phyloP scores from a whole-genome alignment of 2,113 vertebrate genomes.

The Varanus salvator region DNA sequence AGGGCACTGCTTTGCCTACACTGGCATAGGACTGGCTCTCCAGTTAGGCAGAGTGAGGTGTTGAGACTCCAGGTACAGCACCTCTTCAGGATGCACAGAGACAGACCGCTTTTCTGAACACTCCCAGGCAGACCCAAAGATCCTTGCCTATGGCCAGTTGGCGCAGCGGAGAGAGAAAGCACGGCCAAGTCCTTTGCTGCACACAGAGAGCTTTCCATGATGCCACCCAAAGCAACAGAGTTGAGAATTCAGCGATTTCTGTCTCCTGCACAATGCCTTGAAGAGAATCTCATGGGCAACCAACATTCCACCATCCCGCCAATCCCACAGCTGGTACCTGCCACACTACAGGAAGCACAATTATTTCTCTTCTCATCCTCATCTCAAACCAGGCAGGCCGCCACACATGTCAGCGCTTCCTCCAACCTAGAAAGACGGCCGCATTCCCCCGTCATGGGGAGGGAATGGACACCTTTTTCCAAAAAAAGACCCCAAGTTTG shows the following conservation, averaged over 20 bases:
- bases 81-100: neutral
- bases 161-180: neutral
- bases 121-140: neutral
- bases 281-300: neutral
- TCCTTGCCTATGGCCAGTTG: neutral
- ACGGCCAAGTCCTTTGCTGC: neutral
- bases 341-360: neutral
- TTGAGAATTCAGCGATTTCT: neutral
- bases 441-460: neutral
- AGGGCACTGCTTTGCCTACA: too few relatives aligned
- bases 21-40: neutral
- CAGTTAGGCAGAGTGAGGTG: neutral
- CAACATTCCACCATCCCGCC: neutral
- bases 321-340: conserved; percentile 17
- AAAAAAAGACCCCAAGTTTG: neutral
- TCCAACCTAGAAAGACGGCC: neutral
- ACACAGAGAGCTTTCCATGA: neutral
- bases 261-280: neutral
- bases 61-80: neutral
- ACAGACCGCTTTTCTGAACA: neutral
- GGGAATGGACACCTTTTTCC: neutral
- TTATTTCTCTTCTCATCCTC: neutral
- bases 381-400: neutral
- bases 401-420: neutral
- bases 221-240: neutral